Conservation (phyloP, 2,888 invertebrate species). For the Drosophila paranaensis region DNA sequence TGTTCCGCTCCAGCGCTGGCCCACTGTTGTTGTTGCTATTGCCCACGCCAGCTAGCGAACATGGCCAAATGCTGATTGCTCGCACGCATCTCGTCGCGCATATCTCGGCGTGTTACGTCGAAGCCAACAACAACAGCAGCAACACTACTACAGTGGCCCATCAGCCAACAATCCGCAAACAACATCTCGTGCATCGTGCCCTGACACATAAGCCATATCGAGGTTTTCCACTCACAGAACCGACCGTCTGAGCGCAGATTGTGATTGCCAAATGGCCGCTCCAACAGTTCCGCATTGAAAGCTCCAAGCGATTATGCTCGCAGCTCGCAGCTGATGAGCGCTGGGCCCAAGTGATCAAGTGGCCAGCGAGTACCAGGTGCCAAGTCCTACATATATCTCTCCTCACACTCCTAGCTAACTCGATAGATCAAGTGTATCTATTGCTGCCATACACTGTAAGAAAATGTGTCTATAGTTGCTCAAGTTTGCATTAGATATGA, state of each 20-base stretch:
- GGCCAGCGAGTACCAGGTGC: neutral
- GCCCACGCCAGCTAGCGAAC: constrained; percentile 64
- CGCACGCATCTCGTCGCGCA: constrained; percentile 67
- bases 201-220: constrained; percentile 56
- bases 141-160: neutral
- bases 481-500: neutral
- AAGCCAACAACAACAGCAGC: constrained; percentile 49
- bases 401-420: neutral
- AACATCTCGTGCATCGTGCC: constrained; percentile 49
- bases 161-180: constrained; percentile 34
- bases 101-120: constrained; percentile 68
- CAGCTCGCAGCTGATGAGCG: neutral
- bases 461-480: neutral
- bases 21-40: constrained; percentile 34
- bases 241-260: constrained; percentile 33
- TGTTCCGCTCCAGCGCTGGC: constrained; percentile 58
- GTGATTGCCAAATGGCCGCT: constrained; percentile 46
- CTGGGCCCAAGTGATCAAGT: neutral
- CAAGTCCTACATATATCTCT: neutral
- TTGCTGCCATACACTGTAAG: neutral
- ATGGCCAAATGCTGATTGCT: constrained; percentile 74
- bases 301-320: constrained; percentile 9
- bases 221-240: constrained; percentile 30
- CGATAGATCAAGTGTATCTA: too few relatives aligned
- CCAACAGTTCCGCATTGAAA: constrained; percentile 55